phyloP scores from a whole-genome alignment of 2,888 invertebrate species.

The Parochlus steinenii region DNA sequence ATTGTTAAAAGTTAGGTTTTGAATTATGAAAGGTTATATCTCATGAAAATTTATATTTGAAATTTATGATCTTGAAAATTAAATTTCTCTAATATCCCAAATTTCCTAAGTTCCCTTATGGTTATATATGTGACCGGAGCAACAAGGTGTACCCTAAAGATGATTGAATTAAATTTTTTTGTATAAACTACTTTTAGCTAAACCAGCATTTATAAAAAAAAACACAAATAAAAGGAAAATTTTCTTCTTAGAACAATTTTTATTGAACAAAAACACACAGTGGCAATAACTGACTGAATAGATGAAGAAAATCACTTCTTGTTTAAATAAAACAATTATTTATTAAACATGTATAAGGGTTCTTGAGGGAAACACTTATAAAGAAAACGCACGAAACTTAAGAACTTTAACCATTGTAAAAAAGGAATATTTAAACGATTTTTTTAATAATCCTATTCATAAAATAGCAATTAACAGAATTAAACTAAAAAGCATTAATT shows the following conservation, averaged over 20 bases:
- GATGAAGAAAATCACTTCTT: slow-evolving; percentile 11
- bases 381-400: slow-evolving; percentile 10
- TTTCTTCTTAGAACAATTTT: slow-evolving; percentile 11
- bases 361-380: slow-evolving; percentile 4
- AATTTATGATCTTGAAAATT: too few relatives aligned
- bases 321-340: slow-evolving; percentile 7
- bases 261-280: slow-evolving; percentile 12
- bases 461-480: slow-evolving; percentile 4
- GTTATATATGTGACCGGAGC: too few relatives aligned
- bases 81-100: too few relatives aligned
- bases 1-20: too few relatives aligned
- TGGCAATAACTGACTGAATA: slow-evolving; percentile 13
- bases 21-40: too few relatives aligned
- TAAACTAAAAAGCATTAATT: slow-evolving; percentile 1
- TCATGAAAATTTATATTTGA: too few relatives aligned
- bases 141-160: too few relatives aligned
- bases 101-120: too few relatives aligned
- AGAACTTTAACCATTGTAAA: background rate
- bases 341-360: slow-evolving; percentile 6
- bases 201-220: slow-evolving; percentile 1
- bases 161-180: too few relatives aligned
- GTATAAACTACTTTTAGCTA: background rate
- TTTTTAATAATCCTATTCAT: slow-evolving; percentile 1
- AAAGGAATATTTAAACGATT: background rate
- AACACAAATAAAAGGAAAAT: slow-evolving; percentile 1